Evolutionary conservation across 2,113 vertebrate genomes (phyloP), one percentile per base, ranked within the genome.

Genomic region (Atractosteus spatula): DNA sequence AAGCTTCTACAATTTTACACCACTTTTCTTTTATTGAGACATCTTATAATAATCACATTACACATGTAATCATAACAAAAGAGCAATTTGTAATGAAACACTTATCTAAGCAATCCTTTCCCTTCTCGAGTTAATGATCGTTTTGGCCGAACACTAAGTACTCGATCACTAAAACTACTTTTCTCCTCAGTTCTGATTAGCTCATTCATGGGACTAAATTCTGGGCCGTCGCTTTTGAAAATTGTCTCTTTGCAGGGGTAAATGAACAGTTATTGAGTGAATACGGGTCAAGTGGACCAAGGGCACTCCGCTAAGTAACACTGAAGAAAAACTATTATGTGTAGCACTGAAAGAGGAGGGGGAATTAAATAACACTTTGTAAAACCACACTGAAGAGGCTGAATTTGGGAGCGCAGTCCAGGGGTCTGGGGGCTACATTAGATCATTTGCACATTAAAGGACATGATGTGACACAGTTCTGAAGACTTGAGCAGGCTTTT

Each of bases 1-100:
- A 16, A 41, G 6, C 47, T 43, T 41, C 66, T 3, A 54, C n/a
- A 14, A 41, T 54, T n/a, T 7, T 54, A 29, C 10, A 41, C 29
- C 57, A 71, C 75, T 83, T 78, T 82, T 76, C 84, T 88, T 88
- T 88, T 82, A 86, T 88, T 85, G 84, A 86, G 82, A 82, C 73
- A 79, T 85, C 81, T 87, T 82, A 81, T n/a, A 87, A 84, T 85
- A 86, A 88, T 85, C 83, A 85, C 83, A 84, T 86, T 87, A 81
- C 84, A 81, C 85, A 88, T 86, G 89, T 90, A 87, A 90, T 89
- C 84, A 87, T 85, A 87, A 86, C 82, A 85, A 87, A 83, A 85
- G 82, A 82, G 84, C 82, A 76, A 81, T 79, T 77, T 70, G 76
- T 71, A 71, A 78, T 84, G 77, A 78, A 81, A 85, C 82, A 82